Base-by-base conservation (phyloP, 2,888 invertebrate genomes). In the Hoplodrina ambigua region DNA sequence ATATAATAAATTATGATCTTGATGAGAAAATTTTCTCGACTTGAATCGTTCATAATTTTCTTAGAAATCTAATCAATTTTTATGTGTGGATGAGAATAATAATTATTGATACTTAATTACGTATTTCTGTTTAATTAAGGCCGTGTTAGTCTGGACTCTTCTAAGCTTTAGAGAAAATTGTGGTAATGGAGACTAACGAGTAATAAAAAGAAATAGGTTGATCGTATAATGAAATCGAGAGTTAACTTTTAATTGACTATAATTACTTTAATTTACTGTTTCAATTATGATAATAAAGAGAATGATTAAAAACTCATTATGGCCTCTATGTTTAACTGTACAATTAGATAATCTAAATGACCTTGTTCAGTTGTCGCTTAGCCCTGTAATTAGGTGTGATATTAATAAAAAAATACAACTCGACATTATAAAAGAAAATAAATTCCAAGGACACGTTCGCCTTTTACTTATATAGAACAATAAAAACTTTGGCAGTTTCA, bases 401-500 rank as follows among this genome's bases (percentile, higher is more conserved):
- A 76, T 66, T 58, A 67, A 70, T 55, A 59, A 66, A 69, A n/a
- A 75, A 58, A 66, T n/a, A 63, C 46, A 61, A 71, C 41, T 50
- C 37, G 58, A 44, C 19, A 71, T 59, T 76, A 78, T 69, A 75
- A 61, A 68, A 62, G 66, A 57, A 37, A 70, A 76, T 52, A 79
- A 56, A 67, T 62, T 65, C 49, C 80, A 82, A 83, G 72, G 82
- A 69, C 82, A 65, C 68, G 64, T 67, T 69, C 44, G 72, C 74
- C 80, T 82, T 84, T 84, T 76, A 25, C 58, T 72, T 78, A 56
- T 46, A 44, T 54, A 69, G 63, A 75, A 72, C 78, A 68, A 78
- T 83, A 83, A 82, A 84, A 85, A 80, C 75, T 83, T 81, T 75
- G 71, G 37, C 60, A 78, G 78, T 85, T 83, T 59, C 54, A 67